Evolutionary conservation across 37 sponge, comb jelly and placozoan genomes (phyloP), one percentile per base, ranked within the genome.

Genomic region (Crambe crambe): DNA sequence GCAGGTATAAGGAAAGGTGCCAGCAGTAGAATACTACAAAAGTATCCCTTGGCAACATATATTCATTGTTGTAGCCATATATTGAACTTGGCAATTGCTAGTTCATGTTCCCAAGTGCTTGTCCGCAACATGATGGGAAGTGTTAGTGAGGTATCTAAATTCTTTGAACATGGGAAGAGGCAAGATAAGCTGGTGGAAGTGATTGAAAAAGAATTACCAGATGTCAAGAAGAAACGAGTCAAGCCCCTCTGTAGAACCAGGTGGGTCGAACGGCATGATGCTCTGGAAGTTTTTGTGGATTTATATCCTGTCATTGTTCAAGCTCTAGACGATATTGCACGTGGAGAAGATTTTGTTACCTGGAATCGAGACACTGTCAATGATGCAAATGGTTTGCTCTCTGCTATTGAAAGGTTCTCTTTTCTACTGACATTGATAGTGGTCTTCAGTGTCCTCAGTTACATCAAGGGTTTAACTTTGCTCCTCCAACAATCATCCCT

Each of bases 241-340:
- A 84, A 84, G 38, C 77, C 76, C 27, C 57, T 84, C 1, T 84
- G 85, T 74, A 37, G 85, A 67, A 84, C 76, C 23, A 74, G 77
- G 47, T 83, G 84, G 84, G 58, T 83, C 23, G 76, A 83, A 58
- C 77, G 84, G 57, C 60, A 71, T 83, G 70, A 75, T 83, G 68
- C 84, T 34, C 68, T 74, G 15, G 58, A 83, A 63, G 47, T 64
- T 38, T 64, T 78, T 64, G 44, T 61, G 37, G 67, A 78, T 39
- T 64, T 78, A 47, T 61, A 78, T 36, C 78, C 78, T 63, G 78
- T 56, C 78, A 62, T 78, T 62, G 64, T 78, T 27, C 37, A 27
- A 64, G 67, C 42, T 63, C 68, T 78, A 22, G 18, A 10, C 41
- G 78, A 64, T 31, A 78, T 78, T 63, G 66, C 78, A 25, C 23